A percentile compares a stretch with the other conserved stretches of the same genome.
Conservation (phyloP, 2,113 vertebrate genomes). For the Oxyura jamaicensis region DNA sequence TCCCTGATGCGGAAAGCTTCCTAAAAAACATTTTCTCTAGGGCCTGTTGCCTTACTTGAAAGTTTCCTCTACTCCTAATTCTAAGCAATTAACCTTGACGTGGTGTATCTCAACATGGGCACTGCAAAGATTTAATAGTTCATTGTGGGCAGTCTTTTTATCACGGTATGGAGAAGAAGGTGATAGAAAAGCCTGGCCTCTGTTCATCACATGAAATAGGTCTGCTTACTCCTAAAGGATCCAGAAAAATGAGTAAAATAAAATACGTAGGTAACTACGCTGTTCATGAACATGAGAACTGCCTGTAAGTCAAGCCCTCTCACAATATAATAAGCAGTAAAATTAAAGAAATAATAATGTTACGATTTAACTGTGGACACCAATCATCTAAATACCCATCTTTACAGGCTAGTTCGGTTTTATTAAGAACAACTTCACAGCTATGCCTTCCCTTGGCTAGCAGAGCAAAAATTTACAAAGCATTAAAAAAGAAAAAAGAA, state of each 20-base stretch:
- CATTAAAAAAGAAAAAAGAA: background rate
- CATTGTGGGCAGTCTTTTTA: constrained; percentile 16
- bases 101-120: background rate
- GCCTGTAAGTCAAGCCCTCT: background rate
- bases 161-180: background rate
- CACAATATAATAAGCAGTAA: background rate
- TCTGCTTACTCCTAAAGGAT: background rate
- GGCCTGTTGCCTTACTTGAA: background rate
- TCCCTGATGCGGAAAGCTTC: constrained; percentile 8
- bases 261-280: background rate
- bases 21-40: constrained; percentile 13
- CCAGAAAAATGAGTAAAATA: background rate
- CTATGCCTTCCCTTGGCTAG: background rate
- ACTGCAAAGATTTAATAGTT: background rate
- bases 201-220: background rate
- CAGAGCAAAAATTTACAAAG: background rate
- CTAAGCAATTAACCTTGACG: background rate
- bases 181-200: background rate
- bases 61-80: background rate
- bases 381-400: background rate
- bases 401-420: background rate
- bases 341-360: background rate
- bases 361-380: background rate
- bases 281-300: background rate
- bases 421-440: background rate